Conservation (phyloP, 23 tunicate species). For the Aplidium turbinatum region DNA sequence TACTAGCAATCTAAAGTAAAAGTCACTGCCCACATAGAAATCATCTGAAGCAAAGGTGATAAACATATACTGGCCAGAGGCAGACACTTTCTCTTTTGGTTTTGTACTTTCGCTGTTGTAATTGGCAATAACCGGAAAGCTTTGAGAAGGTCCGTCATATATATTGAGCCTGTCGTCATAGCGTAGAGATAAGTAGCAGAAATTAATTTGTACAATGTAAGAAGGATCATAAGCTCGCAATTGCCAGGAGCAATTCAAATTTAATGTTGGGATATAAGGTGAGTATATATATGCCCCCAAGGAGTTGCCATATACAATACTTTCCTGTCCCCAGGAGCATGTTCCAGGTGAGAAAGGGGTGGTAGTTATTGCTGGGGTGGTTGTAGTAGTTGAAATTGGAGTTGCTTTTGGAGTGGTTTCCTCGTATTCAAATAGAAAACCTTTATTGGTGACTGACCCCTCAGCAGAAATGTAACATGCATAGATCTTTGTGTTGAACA, state of each 20-base stretch:
- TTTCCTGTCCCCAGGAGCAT: no score
- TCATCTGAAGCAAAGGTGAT: no score
- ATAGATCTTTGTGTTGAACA: not conserved
- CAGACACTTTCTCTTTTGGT: no score
- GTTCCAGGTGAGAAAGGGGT: no score
- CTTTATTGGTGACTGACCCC: conserved; percentile 1
- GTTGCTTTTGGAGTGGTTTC: not conserved
- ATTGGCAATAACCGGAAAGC: not conserved
- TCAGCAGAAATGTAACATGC: conserved; percentile 23
- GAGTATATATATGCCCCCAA: conserved; percentile 14
- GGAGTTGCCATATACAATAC: not conserved
- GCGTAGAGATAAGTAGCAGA: not conserved
- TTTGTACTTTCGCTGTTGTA: no score
- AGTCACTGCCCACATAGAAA: no score
- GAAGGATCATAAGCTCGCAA: not conserved
- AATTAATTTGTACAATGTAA: conserved; percentile 1
- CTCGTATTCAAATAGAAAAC: not conserved
- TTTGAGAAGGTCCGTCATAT: conserved; percentile 16
- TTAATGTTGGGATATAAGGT: conserved; percentile 17
- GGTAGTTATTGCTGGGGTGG: not conserved
- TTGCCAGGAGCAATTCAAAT: conserved; percentile 40
- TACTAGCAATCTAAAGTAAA: no score
- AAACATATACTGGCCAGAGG: no score
- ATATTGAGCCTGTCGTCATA: not conserved
- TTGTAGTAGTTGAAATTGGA: not conserved